Evolutionary conservation across 2,797 vertebrate species (phyloP).

Genomic region (Myotis daubentonii): DNA sequence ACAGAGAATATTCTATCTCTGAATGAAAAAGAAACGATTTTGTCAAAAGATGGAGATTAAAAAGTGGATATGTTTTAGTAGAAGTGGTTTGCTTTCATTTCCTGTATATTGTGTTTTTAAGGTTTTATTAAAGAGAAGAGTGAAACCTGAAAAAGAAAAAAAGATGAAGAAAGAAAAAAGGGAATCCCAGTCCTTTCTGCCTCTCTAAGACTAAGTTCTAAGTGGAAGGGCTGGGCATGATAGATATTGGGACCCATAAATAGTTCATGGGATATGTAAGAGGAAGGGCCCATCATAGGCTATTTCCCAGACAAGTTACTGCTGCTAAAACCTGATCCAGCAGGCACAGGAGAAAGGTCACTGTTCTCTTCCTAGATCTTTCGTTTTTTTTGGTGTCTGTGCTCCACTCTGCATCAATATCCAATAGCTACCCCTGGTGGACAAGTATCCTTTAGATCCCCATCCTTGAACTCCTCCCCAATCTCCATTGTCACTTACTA

Average conservation of each 20-base stretch:
- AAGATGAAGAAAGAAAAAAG: not conserved
- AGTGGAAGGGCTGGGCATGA: not conserved
- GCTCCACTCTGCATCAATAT: fast-evolving
- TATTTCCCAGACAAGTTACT: not conserved
- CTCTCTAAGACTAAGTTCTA: not conserved
- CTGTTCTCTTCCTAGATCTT: not conserved
- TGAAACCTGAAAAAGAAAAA: not conserved
- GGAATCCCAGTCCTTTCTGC: too few relatives aligned
- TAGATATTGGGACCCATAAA: fast-evolving
- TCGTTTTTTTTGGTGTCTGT: too few relatives aligned
- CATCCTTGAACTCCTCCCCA: not conserved
- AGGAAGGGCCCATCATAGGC: fast-evolving
- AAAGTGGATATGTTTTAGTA: not conserved
- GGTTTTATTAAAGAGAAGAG: not conserved
- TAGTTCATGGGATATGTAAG: not conserved
- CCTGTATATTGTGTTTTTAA: not conserved
- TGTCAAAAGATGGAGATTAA: not conserved
- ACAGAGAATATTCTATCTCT: not conserved
- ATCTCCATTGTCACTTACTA: fast-evolving
- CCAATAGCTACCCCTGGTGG: too few relatives aligned
- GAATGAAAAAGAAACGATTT: not conserved
- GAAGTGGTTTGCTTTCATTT: not conserved
- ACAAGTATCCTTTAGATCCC: fast-evolving
- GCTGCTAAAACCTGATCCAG: too few relatives aligned
- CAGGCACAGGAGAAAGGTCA: not conserved